Conservation (phyloP, 2,888 invertebrate genomes). For the Sclerodermus sp. region DNA sequence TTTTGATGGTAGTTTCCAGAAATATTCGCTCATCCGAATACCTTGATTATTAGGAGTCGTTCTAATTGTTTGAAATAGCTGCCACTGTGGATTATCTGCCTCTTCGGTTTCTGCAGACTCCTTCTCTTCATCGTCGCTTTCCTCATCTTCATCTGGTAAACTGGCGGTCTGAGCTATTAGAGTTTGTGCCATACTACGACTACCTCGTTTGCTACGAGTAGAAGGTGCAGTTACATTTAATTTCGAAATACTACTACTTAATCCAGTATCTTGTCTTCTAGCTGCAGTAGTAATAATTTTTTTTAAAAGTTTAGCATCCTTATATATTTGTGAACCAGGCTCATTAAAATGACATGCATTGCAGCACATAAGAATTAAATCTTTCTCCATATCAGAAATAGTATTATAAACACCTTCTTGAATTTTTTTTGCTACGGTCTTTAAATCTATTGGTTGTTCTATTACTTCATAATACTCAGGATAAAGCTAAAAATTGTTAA, state of each 20-base stretch:
- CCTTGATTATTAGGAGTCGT: conserved; percentile 64
- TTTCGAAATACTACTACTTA: conserved; percentile 37
- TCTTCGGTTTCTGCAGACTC: conserved; percentile 61
- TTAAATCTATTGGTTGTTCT: conserved; percentile 91
- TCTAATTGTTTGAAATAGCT: conserved; percentile 82
- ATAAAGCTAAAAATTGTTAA: conserved; percentile 65
- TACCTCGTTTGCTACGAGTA: conserved; percentile 53
- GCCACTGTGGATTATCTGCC: conserved; percentile 83
- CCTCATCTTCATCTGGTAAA: conserved; percentile 66
- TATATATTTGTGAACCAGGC: conserved; percentile 94
- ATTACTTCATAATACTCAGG: conserved; percentile 96
- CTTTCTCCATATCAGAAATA: conserved; percentile 84
- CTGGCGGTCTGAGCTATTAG: conserved; percentile 66
- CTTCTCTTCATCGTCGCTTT: conserved; percentile 65
- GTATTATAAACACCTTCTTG: conserved; percentile 79
- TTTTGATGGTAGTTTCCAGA: conserved; percentile 89
- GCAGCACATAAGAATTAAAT: conserved; percentile 85
- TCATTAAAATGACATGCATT: conserved; percentile 97
- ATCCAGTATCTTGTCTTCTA: conserved; percentile 46
- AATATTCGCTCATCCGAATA: conserved; percentile 80
- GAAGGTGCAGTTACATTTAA: conserved; percentile 43
- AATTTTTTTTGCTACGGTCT: conserved; percentile 88
- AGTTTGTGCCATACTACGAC: conserved; percentile 55
- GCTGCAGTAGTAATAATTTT: conserved; percentile 65
- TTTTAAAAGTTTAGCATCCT: conserved; percentile 87